Percentiles rank a stretch among this genome's conserved stretches.
phyloP scores from a whole-genome alignment of 1,140 invertebrate species.

The Drosophila teissieri region DNA sequence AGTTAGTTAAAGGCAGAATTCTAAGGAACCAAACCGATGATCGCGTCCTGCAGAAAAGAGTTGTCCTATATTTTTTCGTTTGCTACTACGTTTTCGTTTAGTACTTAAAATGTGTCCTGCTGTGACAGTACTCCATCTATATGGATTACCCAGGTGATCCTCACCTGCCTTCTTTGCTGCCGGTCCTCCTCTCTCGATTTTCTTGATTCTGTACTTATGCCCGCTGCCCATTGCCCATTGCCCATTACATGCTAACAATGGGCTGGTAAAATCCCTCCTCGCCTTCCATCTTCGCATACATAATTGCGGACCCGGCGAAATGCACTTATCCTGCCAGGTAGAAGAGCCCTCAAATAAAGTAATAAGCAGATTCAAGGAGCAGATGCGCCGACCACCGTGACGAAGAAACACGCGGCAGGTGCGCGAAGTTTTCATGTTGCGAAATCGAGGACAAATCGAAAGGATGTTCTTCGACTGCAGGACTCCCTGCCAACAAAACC shows the following conservation, averaged over 20 bases:
- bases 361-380: conserved; percentile 1
- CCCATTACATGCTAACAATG: conserved; percentile 17
- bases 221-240: conserved; percentile 19
- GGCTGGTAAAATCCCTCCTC: conserved; percentile 15
- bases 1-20: too few relatives aligned
- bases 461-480: conserved; percentile 63
- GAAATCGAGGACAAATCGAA: conserved; percentile 61
- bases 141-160: conserved; percentile 1
- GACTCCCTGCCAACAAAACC: conserved; percentile 45
- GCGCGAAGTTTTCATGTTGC: conserved; percentile 68
- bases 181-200: conserved; percentile 19
- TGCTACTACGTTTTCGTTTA: background rate
- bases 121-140: background rate
- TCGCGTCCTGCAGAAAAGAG: background rate
- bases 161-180: conserved; percentile 25
- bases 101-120: background rate
- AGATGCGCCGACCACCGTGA: conserved; percentile 11
- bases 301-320: conserved; percentile 32
- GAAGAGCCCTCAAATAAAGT: background rate
- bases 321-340: conserved; percentile 44
- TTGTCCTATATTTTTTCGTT: background rate
- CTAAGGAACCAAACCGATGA: too few relatives aligned
- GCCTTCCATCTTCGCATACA: conserved; percentile 7
- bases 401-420: conserved; percentile 55
- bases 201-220: conserved; percentile 1